Evolutionary conservation across 2,797 vertebrate species (phyloP), one percentile per base, ranked within the genome.

Genomic region (Buceros bicornis): DNA sequence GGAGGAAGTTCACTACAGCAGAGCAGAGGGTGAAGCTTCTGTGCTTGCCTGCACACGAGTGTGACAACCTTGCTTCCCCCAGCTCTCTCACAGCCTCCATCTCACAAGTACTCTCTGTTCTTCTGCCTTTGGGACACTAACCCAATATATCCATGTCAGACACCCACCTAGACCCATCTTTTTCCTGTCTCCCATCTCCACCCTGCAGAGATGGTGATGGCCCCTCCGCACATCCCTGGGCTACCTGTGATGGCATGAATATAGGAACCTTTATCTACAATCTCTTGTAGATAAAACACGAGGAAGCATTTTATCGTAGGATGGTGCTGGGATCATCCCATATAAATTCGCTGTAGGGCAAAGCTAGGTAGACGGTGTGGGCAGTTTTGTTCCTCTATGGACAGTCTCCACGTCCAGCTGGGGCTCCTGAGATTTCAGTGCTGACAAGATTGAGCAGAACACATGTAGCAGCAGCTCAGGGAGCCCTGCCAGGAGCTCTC

Each of bases 401-500:
- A 8, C 81, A 25, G 16, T 19, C 71, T 64, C 76, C 35, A 7
- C 11, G 47, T 8, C 81, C 69, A 16, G 4, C 33, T 25, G 57
- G 25, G 0, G 0, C 70, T 66, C 25, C 33, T 0, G 28, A 69
- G 70, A 70, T 11, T n/a, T 51, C 64, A 31, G 43, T 26, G 64
- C 0, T 94, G 92, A 90, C 28, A 48, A 66, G 79, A 95, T n/a
- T 0, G 14, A 90, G 85, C 40, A 72, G 92, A 92, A 69, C 54
- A 5, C 3, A 40, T 28, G 82, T 8, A 87, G 85, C 91, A 91
- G 87, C 4, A 0, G 16, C 82, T 58, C 69, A 16, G 87, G 87
- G 91, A 93, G 96, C 70, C 40, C 72, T 76, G 80, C 76, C 85
- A 94, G 94, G 35, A 88, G 96, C 91, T 91, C 90, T 73, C 77